Conservation (phyloP, 2,113 vertebrate genomes). For the Equus przewalskii region DNA sequence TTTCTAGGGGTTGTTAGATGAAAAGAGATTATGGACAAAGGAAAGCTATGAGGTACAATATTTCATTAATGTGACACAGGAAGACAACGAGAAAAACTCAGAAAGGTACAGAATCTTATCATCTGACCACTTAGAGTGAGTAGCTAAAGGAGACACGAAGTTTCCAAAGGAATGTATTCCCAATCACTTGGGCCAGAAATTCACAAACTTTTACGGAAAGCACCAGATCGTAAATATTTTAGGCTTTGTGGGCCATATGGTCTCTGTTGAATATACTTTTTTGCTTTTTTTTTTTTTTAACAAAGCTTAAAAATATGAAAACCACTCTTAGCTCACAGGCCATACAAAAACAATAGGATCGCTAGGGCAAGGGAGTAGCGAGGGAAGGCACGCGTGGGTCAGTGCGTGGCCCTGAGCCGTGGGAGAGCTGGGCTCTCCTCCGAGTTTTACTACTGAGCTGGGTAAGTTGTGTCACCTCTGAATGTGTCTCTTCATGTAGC, state of each 20-base stretch:
- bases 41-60: not conserved
- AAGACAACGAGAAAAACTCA: not conserved
- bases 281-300: not conserved
- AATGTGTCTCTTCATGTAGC: not conserved
- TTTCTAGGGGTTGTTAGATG: not conserved
- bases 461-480: no score
- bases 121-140: not conserved
- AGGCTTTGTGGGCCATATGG: not conserved
- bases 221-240: not conserved
- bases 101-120: not conserved
- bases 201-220: not conserved
- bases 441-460: not conserved
- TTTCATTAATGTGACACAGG: not conserved
- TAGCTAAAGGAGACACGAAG: not conserved
- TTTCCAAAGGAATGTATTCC: not conserved
- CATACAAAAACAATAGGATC: not conserved
- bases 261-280: not conserved
- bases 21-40: not conserved
- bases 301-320: not conserved
- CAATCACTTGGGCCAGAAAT: not conserved
- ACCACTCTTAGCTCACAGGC: not conserved
- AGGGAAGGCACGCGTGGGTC: not conserved
- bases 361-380: not conserved
- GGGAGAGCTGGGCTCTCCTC: not conserved
- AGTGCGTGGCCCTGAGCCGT: accelerated